Evolutionary conservation across 2,113 vertebrate species (phyloP).

Genomic region (Mixornis gularis): DNA sequence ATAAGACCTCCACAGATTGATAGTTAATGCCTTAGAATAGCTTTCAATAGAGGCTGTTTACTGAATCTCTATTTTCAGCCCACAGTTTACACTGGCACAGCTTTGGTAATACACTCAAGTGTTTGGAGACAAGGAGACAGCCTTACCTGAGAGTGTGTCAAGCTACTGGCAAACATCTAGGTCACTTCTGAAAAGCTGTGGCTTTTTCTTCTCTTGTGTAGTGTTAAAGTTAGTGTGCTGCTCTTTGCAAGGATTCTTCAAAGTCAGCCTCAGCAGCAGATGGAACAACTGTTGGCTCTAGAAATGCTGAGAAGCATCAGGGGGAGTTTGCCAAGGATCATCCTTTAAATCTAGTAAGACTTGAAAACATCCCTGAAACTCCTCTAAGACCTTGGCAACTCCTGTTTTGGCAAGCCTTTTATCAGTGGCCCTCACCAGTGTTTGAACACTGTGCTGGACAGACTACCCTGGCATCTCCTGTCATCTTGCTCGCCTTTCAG

Average conservation of each 20-base stretch:
- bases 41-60: conserved; percentile 26
- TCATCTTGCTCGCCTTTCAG: neutral
- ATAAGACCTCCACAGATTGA: neutral
- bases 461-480: neutral
- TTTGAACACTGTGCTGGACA: conserved; percentile 26
- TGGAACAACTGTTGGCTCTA: conserved; percentile 61
- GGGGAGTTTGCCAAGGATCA: conserved; percentile 62
- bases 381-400: conserved; percentile 62
- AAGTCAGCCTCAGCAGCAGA: conserved; percentile 62
- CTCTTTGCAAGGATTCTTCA: conserved; percentile 65
- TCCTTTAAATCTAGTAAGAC: conserved; percentile 65
- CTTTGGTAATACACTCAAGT: conserved; percentile 4
- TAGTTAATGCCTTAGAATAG: neutral
- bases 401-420: conserved; percentile 46
- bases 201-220: neutral
- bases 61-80: conserved; percentile 1
- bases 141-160: conserved; percentile 34
- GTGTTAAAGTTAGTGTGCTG: conserved; percentile 44
- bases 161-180: conserved; percentile 53
- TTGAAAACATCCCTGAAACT: conserved; percentile 56
- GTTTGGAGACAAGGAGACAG: conserved; percentile 39
- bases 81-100: conserved; percentile 35
- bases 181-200: conserved; percentile 51
- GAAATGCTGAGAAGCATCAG: conserved; percentile 53
- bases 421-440: conserved; percentile 49